Evolutionary conservation across 2,888 invertebrate genomes (phyloP), one percentile per base, ranked within the genome.

Genomic region (Deroplatys truncata): DNA sequence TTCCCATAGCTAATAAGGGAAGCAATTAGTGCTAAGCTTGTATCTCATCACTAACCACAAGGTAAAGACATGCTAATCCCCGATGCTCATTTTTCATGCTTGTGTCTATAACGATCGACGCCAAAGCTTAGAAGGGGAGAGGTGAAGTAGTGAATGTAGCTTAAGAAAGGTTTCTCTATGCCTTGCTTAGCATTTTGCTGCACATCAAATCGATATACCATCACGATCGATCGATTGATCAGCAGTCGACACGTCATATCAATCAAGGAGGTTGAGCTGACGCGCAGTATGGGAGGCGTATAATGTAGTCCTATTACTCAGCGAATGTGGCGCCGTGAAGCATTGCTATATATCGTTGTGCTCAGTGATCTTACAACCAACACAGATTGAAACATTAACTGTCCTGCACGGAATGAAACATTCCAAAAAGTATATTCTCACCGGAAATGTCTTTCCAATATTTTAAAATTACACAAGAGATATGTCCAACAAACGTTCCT

Each of bases 231-330:
- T 56, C 56, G 72, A 86, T 86, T 82, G 86, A 86, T 86, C 72
- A 82, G 28, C 86, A 86, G 82, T 86, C 82, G 86, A 86, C 86
- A 72, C n/a, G 86, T 86, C 86, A 72, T 72, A 86, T 86, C 72
- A 86, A 86, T 86, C 86, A 86, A 82, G 43, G 31, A 86, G 72
- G 28, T 29, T 31, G 25, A 28, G 86, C 29, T 29, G 86, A 29
- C 86, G 20, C 35, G 49, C 43, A 49, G 28, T 49, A 56, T 35
- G n/a, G 56, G 20, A 72, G 56, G 56, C 56, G 1, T 43, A 85
- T 85, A 85, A 85, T 85, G 84, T 56, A 28, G 85, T 25, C 15
- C 13, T 85, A 86, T 43, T 86, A 86, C 7, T 72, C 20, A 72
- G 25, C 56, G 43, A 72, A 72, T 72, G 25, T 72, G 25, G 20